phyloP scores from a whole-genome alignment of 2,113 vertebrate species.

The Jacana jacana region DNA sequence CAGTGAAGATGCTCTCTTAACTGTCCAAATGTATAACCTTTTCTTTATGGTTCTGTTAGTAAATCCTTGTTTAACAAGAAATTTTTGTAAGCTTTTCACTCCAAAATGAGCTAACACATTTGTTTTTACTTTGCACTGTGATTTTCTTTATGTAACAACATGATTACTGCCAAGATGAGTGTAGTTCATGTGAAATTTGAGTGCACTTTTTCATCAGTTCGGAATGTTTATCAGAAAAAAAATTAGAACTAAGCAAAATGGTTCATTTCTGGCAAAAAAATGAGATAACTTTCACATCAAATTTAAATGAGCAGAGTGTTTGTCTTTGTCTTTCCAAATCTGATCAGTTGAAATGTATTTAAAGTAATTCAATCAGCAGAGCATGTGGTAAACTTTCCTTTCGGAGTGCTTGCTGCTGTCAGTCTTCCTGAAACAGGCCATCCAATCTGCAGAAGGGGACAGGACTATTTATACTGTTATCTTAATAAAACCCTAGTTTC shows the following conservation, averaged over 20 bases:
- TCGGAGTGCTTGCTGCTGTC: not conserved
- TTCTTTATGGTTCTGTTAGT: not conserved
- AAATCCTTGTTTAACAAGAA: not conserved
- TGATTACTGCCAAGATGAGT: not conserved
- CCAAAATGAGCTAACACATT: not conserved
- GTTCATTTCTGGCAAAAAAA: not conserved
- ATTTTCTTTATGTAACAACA: not conserved
- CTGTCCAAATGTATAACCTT: not conserved
- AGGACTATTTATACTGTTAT: not conserved
- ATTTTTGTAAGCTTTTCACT: not conserved
- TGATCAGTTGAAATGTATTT: not conserved
- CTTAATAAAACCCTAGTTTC: not conserved
- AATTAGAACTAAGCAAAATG: not conserved
- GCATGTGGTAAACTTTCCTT: not conserved
- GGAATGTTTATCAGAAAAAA: not conserved
- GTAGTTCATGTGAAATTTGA: not conserved
- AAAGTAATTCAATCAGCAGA: not conserved
- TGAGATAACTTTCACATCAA: not conserved
- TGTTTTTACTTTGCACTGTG: not conserved
- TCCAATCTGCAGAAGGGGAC: not conserved
- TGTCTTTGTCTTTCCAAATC: not conserved
- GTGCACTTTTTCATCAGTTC: not conserved
- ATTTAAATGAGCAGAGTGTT: not conserved
- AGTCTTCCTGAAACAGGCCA: not conserved
- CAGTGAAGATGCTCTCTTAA: not conserved